These are phyloP conservation scores for Myotis pilosus DNA, from an alignment of 2,797 vertebrate species.

Conservation along the genomic window DNA sequence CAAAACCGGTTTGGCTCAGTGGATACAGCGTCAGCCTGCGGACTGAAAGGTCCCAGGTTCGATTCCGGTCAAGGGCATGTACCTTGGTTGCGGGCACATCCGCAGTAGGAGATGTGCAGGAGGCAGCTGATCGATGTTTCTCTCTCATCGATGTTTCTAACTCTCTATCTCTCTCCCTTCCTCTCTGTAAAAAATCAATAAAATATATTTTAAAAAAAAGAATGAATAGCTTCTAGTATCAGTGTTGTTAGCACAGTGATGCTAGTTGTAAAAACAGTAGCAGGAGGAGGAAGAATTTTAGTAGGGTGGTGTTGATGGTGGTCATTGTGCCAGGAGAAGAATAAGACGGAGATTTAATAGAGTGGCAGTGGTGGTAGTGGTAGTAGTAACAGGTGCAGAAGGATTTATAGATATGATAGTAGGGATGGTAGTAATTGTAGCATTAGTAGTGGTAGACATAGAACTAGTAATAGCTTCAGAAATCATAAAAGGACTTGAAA, in stretches of 20 bases:
- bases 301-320: accelerated
- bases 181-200: too few species aligned
- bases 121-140: too few species aligned
- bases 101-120: too few species aligned
- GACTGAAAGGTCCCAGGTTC: too few species aligned
- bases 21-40: too few species aligned
- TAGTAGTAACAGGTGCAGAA: neutral
- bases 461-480: neutral
- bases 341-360: too few species aligned
- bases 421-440: too few species aligned
- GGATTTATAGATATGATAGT: neutral
- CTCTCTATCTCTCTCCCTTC: too few species aligned
- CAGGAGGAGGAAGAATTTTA: neutral
- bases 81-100: too few species aligned
- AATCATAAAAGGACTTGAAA: neutral
- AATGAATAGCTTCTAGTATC: neutral
- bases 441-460: neutral
- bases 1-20: too few species aligned
- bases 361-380: accelerated
- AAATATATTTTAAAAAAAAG: neutral
- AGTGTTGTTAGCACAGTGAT: neutral
- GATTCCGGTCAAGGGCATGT: too few species aligned
- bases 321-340: neutral
- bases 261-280: neutral
- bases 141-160: too few species aligned